Evolutionary conservation across 2,113 vertebrate species (phyloP).

Genomic region (Nannospalax galili): DNA sequence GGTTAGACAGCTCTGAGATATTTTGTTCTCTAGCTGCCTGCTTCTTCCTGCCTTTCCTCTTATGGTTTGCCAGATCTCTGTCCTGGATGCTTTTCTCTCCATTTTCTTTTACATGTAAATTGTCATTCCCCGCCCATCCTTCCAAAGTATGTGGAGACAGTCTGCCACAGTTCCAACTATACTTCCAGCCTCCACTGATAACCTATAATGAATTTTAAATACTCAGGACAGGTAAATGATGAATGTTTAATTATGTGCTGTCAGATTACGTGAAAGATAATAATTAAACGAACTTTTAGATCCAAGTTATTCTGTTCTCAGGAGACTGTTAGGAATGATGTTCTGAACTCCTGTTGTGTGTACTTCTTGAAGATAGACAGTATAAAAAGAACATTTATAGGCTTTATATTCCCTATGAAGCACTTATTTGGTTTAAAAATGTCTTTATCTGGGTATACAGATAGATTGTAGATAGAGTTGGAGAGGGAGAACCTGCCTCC

Average conservation of each 20-base stretch:
- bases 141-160: conserved; percentile 45
- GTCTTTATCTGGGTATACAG: neutral
- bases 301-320: conserved; percentile 47
- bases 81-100: conserved; percentile 28
- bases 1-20: conserved; percentile 34
- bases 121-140: neutral
- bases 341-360: conserved; percentile 51
- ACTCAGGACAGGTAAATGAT: conserved; percentile 38
- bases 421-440: conserved; percentile 39
- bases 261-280: conserved; percentile 52
- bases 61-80: conserved; percentile 6
- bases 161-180: conserved; percentile 24
- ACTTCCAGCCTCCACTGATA: conserved; percentile 49
- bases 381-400: conserved; percentile 2
- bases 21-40: conserved; percentile 42
- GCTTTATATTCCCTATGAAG: conserved; percentile 46
- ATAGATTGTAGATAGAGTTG: neutral
- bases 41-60: neutral
- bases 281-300: conserved; percentile 54
- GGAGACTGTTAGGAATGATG: conserved; percentile 18
- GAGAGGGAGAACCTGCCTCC: neutral
- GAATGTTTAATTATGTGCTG: conserved; percentile 60
- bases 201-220: conserved; percentile 64
- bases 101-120: conserved; percentile 44
- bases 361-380: conserved; percentile 54